Percentiles rank a stretch among this genome's conserved stretches.
Conservation (phyloP, 2,888 invertebrate genomes). For the Chaitophorus viminalis region DNA sequence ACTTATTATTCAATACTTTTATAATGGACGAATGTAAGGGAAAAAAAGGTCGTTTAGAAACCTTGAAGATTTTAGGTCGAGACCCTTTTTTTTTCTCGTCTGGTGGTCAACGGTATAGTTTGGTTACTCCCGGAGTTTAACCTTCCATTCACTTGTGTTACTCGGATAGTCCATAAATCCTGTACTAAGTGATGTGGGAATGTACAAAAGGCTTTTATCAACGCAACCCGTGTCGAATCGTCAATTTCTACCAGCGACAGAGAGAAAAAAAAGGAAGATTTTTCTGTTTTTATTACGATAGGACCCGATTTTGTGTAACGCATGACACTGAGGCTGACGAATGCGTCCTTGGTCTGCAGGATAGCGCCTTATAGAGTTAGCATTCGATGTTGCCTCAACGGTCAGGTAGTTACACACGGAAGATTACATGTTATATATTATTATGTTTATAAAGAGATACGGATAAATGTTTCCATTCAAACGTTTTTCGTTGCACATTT, state of each 20-base stretch:
- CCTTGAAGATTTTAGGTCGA: slow-evolving; percentile 45
- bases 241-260: slow-evolving; percentile 25
- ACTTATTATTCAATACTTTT: slow-evolving; percentile 17
- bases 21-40: background rate
- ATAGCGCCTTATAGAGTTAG: background rate
- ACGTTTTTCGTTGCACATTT: background rate
- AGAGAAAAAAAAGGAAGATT: slow-evolving; percentile 23
- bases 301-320: slow-evolving; percentile 14
- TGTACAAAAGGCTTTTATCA: slow-evolving; percentile 28
- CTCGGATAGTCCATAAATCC: slow-evolving; percentile 54
- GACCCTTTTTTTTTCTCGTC: slow-evolving; percentile 44
- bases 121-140: slow-evolving; percentile 56
- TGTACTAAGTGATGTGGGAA: slow-evolving; percentile 39
- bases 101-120: slow-evolving; percentile 18
- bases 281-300: slow-evolving; percentile 39
- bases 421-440: background rate
- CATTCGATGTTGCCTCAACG: slow-evolving; percentile 1
- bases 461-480: slow-evolving; percentile 1
- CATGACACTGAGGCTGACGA: slow-evolving; percentile 23
- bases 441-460: background rate
- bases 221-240: slow-evolving; percentile 51
- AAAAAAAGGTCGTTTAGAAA: slow-evolving; percentile 40
- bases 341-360: slow-evolving; percentile 35
- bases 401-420: background rate
- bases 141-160: slow-evolving; percentile 47